phyloP scores from a whole-genome alignment of 2,113 vertebrate genomes.

The Lagopus muta region DNA sequence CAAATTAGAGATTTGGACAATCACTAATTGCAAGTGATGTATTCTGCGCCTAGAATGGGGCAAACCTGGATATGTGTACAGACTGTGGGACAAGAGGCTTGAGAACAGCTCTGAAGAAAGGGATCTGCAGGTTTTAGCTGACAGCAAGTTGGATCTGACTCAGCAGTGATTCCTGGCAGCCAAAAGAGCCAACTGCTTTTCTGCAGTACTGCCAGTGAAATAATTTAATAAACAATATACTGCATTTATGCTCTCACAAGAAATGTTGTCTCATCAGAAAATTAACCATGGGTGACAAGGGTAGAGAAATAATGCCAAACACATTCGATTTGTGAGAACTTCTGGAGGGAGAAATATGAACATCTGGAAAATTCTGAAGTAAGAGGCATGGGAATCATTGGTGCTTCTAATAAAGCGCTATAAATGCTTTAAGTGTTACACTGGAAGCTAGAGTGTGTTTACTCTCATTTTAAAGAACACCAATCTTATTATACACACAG shows the following conservation, averaged over 20 bases:
- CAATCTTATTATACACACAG: background rate
- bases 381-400: background rate
- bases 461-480: background rate
- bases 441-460: background rate
- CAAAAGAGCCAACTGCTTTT: background rate
- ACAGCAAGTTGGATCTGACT: background rate
- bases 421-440: background rate
- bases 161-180: background rate
- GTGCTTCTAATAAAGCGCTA: background rate
- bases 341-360: background rate
- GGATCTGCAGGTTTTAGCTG: background rate
- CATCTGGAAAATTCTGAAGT: background rate
- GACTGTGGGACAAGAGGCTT: background rate
- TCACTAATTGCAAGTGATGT: background rate
- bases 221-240: background rate
- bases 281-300: background rate
- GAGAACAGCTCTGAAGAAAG: background rate
- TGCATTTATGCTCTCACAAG: background rate
- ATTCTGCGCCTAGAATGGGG: background rate
- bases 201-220: background rate
- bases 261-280: background rate
- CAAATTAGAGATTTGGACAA: background rate
- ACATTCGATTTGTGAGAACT: background rate
- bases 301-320: background rate
- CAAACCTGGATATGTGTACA: background rate